A percentile compares a stretch with the other conserved stretches of the same genome.
Evolutionary conservation across 2,888 invertebrate genomes (phyloP).

Genomic region (Apamea epomidion): DNA sequence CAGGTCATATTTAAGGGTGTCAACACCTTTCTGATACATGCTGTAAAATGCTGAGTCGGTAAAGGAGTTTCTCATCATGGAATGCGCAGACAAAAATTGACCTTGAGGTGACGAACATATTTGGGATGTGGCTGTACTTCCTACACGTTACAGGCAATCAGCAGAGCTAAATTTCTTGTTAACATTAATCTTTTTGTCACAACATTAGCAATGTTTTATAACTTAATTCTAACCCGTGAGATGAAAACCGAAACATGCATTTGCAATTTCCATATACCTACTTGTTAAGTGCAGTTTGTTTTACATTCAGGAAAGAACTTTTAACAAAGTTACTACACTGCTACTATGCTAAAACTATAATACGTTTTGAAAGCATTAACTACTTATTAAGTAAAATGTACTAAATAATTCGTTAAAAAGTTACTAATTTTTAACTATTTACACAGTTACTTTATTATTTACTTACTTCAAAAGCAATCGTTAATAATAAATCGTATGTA

Average conservation of each 20-base stretch:
- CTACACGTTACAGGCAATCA: background rate
- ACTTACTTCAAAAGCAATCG: background rate
- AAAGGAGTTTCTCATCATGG: too few species aligned
- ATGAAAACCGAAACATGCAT: background rate
- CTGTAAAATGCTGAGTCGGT: too few species aligned
- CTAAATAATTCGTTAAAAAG: constrained; percentile 4
- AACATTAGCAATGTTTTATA: background rate
- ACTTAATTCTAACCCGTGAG: background rate
- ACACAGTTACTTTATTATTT: constrained; percentile 12
- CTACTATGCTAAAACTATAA: background rate
- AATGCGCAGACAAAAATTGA: too few species aligned
- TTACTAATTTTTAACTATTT: too few species aligned
- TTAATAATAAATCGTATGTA: constrained; percentile 2
- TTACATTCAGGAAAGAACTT: background rate
- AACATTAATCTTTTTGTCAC: background rate
- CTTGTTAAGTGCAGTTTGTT: background rate
- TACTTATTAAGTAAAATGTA: background rate
- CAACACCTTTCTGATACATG: too few species aligned
- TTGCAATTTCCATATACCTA: background rate
- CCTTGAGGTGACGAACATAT: too few species aligned
- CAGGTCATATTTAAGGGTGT: too few species aligned
- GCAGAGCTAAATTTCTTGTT: background rate
- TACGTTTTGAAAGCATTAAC: background rate
- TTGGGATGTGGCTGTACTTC: too few species aligned
- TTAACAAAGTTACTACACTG: background rate